Evolutionary conservation across 2,797 vertebrate genomes (phyloP).

Genomic region (Typhlichthys subterraneus): DNA sequence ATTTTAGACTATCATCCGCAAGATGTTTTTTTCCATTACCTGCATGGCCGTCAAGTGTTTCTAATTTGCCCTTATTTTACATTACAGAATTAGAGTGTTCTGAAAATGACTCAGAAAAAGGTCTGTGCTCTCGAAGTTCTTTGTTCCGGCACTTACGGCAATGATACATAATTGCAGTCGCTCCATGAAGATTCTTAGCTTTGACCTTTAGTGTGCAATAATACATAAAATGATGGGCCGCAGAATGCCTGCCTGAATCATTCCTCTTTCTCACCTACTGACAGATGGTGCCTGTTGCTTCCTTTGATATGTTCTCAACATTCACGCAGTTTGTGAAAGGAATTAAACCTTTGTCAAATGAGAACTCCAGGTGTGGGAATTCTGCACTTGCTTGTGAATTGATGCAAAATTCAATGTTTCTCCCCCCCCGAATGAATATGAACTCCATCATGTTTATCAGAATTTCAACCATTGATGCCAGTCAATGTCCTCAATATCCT

Average conservation of each 20-base stretch:
- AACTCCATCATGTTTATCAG: conserved; percentile 86
- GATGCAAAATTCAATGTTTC: conserved; percentile 87
- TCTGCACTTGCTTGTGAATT: conserved; percentile 75
- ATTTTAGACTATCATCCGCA: conserved; percentile 56
- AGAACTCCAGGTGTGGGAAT: conserved; percentile 73
- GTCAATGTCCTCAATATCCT: conserved; percentile 87
- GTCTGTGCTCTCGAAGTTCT: conserved; percentile 77
- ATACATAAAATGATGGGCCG: conserved; percentile 81
- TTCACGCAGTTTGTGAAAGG: no score
- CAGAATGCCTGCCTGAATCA: conserved; percentile 70
- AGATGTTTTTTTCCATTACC: conserved; percentile 70
- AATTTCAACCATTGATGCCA: conserved; percentile 82
- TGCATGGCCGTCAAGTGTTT: conserved; percentile 60
- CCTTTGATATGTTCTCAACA: conserved; percentile 50
- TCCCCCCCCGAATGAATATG: conserved; percentile 71
- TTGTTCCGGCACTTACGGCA: conserved; percentile 85
- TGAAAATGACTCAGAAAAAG: conserved; percentile 85
- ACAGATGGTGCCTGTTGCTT: conserved; percentile 48
- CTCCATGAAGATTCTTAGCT: conserved; percentile 76
- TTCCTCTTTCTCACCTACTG: conserved; percentile 48
- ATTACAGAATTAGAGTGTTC: conserved; percentile 86
- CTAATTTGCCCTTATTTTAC: conserved; percentile 74
- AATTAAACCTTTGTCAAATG: conserved; percentile 76
- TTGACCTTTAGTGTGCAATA: conserved; percentile 85
- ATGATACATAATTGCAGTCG: conserved; percentile 89